Base-by-base conservation (phyloP, 2,797 vertebrate genomes). In the Salmo trutta region DNA sequence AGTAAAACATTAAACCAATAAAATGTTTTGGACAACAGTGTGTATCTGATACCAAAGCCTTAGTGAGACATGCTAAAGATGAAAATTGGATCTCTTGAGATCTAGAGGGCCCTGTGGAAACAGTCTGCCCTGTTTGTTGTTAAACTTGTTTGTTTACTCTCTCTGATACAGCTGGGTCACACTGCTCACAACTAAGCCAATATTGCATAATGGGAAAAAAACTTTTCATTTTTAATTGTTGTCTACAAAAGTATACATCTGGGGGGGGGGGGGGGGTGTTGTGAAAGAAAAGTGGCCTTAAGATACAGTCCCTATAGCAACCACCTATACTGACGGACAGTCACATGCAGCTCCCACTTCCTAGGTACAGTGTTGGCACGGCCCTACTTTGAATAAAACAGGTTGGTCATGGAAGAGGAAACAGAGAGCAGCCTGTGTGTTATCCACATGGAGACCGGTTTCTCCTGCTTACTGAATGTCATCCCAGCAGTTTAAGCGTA, bases 391-490 rank as follows among this genome's bases (percentile, higher is more conserved):
- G 71, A 81, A 77, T 64, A 72, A 86, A 93, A 92, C 89, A 82
- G 79, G 91, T 91, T 91, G 10, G 75, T 85, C 84, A 10, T 47
- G 41, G 41, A 47, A 47, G 41, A 47, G 41, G 41, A 47, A 10
- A 47, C 67, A 73, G 75, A 17, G 79, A 77, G 15, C 72, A 87
- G 80, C 24, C 17, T 64, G 65, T 66, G 51, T 66, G 72, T 62
- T 59, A 66, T 82, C 85, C 77, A 69, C 82, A 81, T 65, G 29
- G 80, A 81, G 84, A 89, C 90, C 88, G 91, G 91, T 92, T 91
- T 93, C 91, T 92, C 91, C 90, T 90, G 90, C 90, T 93, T 84
- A 87, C 87, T 82, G 83, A 84, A 87, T 86, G 81, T 77, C 86
- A 85, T 82, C 81, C 80, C 74, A 79, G 79, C 74, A 75, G 80